Evolutionary conservation across 1,140 invertebrate species (phyloP).

Genomic region (Chionoecetes opilio): DNA sequence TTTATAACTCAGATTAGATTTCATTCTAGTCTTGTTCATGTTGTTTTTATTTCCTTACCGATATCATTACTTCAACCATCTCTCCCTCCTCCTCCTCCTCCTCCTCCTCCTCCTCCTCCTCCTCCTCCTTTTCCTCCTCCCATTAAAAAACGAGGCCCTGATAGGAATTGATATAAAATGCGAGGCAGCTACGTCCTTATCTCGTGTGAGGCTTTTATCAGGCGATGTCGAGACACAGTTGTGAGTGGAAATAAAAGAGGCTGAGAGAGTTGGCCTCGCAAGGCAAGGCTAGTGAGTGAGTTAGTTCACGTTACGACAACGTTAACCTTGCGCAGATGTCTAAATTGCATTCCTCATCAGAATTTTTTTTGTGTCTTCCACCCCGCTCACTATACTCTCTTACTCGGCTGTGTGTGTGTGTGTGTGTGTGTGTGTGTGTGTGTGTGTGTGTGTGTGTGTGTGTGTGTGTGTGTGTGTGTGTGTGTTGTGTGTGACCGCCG

Average conservation of each 20-base stretch:
- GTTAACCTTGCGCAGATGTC: slow-evolving; percentile 51
- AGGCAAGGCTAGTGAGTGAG: background rate
- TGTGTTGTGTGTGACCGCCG: too few relatives aligned
- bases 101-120: background rate
- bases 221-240: background rate
- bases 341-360: slow-evolving; percentile 57
- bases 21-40: too few relatives aligned
- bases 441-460: too few relatives aligned
- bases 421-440: background rate
- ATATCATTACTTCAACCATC: background rate
- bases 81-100: background rate
- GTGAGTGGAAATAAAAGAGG: background rate
- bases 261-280: background rate
- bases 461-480: too few relatives aligned
- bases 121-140: background rate
- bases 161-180: background rate
- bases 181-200: background rate
- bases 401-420: background rate
- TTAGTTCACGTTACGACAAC: slow-evolving; percentile 44
- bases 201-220: background rate
- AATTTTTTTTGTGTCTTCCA: background rate
- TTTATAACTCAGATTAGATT: too few relatives aligned
- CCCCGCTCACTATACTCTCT: background rate
- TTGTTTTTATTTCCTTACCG: too few relatives aligned
- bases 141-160: background rate